Percentiles rank a stretch among this genome's conserved stretches.
phyloP scores from a whole-genome alignment of 2,888 invertebrate species.

The Epistrophe eligans region DNA sequence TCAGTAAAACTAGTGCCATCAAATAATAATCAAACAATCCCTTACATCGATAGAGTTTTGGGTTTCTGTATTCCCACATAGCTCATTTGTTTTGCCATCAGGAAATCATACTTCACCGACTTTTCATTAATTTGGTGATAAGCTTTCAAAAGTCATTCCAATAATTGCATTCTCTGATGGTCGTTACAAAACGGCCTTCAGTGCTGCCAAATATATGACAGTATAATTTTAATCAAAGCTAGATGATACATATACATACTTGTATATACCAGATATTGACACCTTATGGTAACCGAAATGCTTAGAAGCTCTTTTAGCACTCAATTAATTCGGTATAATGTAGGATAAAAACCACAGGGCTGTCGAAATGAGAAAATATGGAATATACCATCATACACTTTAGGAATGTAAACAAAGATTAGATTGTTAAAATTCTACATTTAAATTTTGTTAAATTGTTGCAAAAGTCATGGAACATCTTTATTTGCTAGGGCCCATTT shows the following conservation, averaged over 20 bases:
- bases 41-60: neutral
- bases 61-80: neutral
- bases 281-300: neutral
- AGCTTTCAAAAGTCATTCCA: constrained; percentile 6
- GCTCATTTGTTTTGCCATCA: constrained; percentile 22
- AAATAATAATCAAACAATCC: constrained; percentile 6
- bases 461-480: too few species aligned
- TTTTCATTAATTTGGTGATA: constrained; percentile 24
- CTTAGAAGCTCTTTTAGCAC: neutral
- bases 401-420: too few species aligned
- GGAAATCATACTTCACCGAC: neutral
- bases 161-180: constrained; percentile 4
- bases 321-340: constrained; percentile 21
- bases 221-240: constrained; percentile 1
- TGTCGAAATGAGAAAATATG: neutral
- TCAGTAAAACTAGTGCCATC: neutral
- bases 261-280: neutral
- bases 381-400: neutral
- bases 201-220: constrained; percentile 1
- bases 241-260: neutral
- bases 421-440: neutral
- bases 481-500: too few species aligned
- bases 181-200: neutral
- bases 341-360: neutral
- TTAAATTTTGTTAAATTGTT: too few species aligned